These are phyloP conservation scores for Porites divaricata DNA, from an alignment of 92 coral and sea anemone species.

Conservation along the genomic window DNA sequence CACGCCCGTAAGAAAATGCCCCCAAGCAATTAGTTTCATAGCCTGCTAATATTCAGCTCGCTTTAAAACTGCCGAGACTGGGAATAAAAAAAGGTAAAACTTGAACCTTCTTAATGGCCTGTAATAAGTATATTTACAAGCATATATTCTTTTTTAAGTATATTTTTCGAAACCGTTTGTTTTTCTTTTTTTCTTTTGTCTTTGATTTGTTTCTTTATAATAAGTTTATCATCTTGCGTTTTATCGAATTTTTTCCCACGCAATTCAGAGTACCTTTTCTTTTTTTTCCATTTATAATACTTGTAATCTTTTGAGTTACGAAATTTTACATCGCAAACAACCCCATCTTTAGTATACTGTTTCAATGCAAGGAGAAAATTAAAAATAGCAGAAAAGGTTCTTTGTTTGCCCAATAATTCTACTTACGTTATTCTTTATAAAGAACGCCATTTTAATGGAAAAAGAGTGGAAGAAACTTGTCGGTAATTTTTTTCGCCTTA, in stretches of 20 bases:
- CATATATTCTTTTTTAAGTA: too few species aligned
- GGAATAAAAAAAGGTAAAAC: not conserved
- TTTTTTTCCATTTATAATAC: not conserved
- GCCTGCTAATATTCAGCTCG: not conserved
- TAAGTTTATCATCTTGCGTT: too few species aligned
- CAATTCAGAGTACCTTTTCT: not conserved
- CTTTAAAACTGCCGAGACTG: not conserved
- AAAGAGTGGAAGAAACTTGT: not conserved
- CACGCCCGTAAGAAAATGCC: not conserved
- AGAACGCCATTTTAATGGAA: conserved; percentile 10
- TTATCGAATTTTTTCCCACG: too few species aligned
- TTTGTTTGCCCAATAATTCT: too few species aligned
- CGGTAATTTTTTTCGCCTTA: conserved; percentile 3
- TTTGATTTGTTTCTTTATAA: too few species aligned
- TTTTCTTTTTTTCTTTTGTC: too few species aligned
- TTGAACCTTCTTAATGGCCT: not conserved
- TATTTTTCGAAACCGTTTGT: too few species aligned
- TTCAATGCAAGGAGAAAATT: too few species aligned
- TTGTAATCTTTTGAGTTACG: not conserved
- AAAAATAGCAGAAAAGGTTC: too few species aligned
- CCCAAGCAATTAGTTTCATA: not conserved
- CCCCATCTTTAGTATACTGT: not conserved
- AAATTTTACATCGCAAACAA: too few species aligned
- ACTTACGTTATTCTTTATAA: too few species aligned
- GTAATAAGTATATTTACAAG: too few species aligned